Percentiles rank a stretch among this genome's conserved stretches.
phyloP scores from a whole-genome alignment of 1,140 invertebrate genomes.

The Odontomachus brunneus region DNA sequence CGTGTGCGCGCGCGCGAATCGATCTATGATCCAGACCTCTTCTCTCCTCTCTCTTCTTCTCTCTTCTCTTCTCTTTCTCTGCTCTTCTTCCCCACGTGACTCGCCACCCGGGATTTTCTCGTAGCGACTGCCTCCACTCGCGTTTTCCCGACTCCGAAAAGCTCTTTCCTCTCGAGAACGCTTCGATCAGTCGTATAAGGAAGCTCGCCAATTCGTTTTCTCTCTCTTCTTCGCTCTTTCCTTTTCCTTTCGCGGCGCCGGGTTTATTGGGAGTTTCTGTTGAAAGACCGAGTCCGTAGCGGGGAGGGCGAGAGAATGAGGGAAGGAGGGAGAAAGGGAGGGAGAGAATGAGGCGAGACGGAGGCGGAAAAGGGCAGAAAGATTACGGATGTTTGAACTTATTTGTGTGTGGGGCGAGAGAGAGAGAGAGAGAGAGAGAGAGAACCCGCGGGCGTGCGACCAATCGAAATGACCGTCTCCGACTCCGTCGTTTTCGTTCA shows the following conservation, averaged over 20 bases:
- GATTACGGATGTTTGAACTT: constrained; percentile 71
- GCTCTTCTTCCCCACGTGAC: not conserved
- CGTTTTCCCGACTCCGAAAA: constrained; percentile 35
- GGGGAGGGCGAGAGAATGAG: too few species aligned
- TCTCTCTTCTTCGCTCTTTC: not conserved
- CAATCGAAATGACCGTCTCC: constrained; percentile 32
- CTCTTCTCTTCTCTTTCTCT: not conserved
- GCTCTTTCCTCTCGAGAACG: constrained; percentile 42
- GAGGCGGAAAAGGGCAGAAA: constrained; percentile 42
- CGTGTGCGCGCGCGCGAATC: constrained; percentile 16
- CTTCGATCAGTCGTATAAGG: constrained; percentile 61
- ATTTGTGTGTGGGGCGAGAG: constrained; percentile 44
- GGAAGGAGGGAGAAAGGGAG: constrained; percentile 29
- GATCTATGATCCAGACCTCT: constrained; percentile 37
- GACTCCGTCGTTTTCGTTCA: not conserved
- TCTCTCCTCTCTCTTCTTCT: not conserved
- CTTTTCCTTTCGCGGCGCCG: constrained; percentile 28
- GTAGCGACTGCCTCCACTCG: too few species aligned
- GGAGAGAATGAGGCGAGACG: constrained; percentile 52
- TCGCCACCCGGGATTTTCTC: constrained; percentile 32
- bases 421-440: not conserved
- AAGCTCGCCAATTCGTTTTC: constrained; percentile 62
- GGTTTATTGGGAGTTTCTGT: constrained; percentile 77
- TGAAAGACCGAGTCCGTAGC: constrained; percentile 65
- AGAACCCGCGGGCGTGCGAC: constrained; percentile 11